Base-by-base conservation (phyloP, 2,797 vertebrate species). In the Avahi laniger region DNA sequence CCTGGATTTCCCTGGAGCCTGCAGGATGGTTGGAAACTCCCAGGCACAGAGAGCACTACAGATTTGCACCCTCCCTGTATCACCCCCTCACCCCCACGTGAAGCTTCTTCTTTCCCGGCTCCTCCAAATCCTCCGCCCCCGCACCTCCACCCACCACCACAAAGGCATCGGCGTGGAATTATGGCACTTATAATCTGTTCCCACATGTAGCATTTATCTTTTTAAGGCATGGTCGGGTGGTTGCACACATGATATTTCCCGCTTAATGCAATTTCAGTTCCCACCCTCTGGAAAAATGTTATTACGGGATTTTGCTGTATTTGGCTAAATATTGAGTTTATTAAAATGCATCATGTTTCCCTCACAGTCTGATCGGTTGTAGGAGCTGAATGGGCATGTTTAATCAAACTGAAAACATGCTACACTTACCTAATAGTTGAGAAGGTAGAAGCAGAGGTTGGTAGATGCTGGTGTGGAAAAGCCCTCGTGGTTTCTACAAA, bases 271-370 rank as follows among this genome's bases (percentile, higher is more conserved):
- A 88, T 87, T 91, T 93, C 89, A 89, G 73, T 95, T 75, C 86
- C 89, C 54, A 78, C 28, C 33, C 30, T 96, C 70, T 97, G 75
- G 78, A 80, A 78, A 90, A 75, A 72, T 73, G 22, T 67, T 93
- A 69, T 94, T 87, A 92, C 0, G 10, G 65, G 89, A 63, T 92
- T 90, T 92, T 87, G 67, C 87, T 94, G 72, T 28, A 78, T 97
- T 96, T 84, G 67, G 85, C 61, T 93, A 91, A 94, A 89, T 93
- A 87, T 12, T 3, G 11, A 80, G 82, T 92, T 90, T 91, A 93
- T 91, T 95, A 92, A 81, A 94, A 92, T 35, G 43, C 80, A 35
- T 73, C 89, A 13, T 82, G 67, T 93, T 85, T 96, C 90, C 67
- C 81, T 73, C 65, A 81, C 65, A 41, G 70, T 84, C 33, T 78